Percentiles rank a stretch among this genome's conserved stretches.
Evolutionary conservation across 2,888 invertebrate species (phyloP).

Genomic region (Phalera bucephala): DNA sequence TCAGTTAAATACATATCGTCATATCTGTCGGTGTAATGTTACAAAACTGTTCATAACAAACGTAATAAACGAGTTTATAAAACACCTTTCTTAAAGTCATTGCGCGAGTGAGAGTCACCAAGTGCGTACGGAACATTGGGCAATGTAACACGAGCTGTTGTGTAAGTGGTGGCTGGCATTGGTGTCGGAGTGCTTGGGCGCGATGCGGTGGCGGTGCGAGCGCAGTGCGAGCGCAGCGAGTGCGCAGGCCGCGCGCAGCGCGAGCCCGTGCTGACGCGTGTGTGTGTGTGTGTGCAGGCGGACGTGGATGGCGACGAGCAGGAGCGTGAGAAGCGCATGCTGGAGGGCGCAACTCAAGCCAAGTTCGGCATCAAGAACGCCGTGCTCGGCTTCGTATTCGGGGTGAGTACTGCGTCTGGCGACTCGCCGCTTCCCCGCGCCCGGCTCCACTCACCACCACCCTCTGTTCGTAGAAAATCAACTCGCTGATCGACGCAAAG

Average conservation of each 20-base stretch:
- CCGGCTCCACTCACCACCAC: slow-evolving; percentile 19
- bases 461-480: slow-evolving; percentile 87
- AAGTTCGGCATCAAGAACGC: slow-evolving; percentile 91
- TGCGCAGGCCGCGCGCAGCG: slow-evolving; percentile 19
- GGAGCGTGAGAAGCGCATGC: slow-evolving; percentile 87
- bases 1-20: too few species aligned
- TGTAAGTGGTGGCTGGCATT: slow-evolving; percentile 6
- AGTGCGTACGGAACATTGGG: not conserved
- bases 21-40: too few species aligned
- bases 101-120: not conserved
- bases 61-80: not conserved
- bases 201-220: slow-evolving; percentile 15
- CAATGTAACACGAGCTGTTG: not conserved
- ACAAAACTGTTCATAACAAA: too few species aligned
- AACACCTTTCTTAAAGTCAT: not conserved
- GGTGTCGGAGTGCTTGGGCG: slow-evolving; percentile 25
- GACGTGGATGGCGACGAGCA: slow-evolving; percentile 70
- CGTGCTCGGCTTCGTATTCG: slow-evolving; percentile 91
- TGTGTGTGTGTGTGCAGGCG: slow-evolving; percentile 69
- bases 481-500: slow-evolving; percentile 91
- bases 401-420: slow-evolving; percentile 82
- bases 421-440: slow-evolving; percentile 2
- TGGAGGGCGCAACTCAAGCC: slow-evolving; percentile 84
- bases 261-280: too few species aligned
- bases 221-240: not conserved